A percentile compares a stretch with the other conserved stretches of the same genome.
phyloP scores from a whole-genome alignment of 2,113 vertebrate species.

The Lipotes vexillifer region DNA sequence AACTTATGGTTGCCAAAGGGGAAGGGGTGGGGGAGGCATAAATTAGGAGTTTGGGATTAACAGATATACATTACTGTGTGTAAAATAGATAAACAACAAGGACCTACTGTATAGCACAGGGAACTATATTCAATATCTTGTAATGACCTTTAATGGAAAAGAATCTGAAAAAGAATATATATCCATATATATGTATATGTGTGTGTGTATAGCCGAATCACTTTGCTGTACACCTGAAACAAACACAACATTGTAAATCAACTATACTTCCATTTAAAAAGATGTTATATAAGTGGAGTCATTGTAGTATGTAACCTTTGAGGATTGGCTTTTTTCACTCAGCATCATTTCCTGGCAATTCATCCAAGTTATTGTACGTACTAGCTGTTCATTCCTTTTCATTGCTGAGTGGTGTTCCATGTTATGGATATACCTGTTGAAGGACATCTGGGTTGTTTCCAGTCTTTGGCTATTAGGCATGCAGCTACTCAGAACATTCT shows the following conservation, averaged over 20 bases:
- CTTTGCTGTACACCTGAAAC: not conserved
- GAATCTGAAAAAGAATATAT: not conserved
- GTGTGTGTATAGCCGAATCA: not conserved
- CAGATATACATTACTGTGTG: not conserved
- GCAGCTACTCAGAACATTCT: not conserved
- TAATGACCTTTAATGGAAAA: not conserved
- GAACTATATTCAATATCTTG: not conserved
- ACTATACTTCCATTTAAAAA: not conserved
- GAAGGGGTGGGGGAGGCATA: too few relatives aligned
- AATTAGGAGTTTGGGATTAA: not conserved
- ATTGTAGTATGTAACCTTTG: not conserved
- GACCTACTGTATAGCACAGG: not conserved
- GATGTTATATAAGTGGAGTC: not conserved
- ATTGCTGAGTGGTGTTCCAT: not conserved
- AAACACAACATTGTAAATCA: not conserved
- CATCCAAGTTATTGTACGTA: not conserved
- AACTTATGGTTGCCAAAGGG: not conserved
- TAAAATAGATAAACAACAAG: not conserved
- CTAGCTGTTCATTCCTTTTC: not conserved
- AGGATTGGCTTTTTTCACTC: not conserved
- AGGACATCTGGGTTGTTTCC: not conserved
- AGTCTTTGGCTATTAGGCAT: not conserved
- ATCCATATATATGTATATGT: not conserved
- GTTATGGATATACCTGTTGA: not conserved
- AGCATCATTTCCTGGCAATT: not conserved